These are phyloP conservation scores for Asarcornis scutulata DNA, from an alignment of 2,113 vertebrate species.

Conservation along the genomic window DNA sequence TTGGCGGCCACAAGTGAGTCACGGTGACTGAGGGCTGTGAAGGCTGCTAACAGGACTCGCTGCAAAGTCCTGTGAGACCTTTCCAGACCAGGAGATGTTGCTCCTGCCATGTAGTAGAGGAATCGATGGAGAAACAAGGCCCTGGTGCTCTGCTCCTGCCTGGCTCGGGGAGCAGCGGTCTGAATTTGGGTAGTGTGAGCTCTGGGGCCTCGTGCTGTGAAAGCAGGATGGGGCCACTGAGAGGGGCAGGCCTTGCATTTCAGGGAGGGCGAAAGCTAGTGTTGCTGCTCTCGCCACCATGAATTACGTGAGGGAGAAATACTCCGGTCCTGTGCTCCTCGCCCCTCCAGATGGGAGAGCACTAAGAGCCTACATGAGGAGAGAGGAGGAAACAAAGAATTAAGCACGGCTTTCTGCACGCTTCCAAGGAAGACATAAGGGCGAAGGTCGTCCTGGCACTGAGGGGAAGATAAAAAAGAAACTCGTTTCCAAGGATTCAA, in stretches of 20 bases:
- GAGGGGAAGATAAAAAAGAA: neutral
- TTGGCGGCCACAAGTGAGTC: neutral
- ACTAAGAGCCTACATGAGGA: neutral
- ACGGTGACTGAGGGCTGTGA: neutral
- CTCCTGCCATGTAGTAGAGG: neutral
- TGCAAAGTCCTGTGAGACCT: neutral
- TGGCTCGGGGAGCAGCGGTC: neutral
- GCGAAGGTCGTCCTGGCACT: neutral
- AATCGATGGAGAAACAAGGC: neutral
- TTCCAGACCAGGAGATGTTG: neutral
- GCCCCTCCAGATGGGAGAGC: neutral
- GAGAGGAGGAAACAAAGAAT: neutral
- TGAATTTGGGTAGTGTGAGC: neutral
- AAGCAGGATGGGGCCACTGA: neutral
- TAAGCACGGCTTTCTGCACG: neutral
- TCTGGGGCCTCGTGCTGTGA: neutral
- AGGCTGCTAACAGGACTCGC: neutral
- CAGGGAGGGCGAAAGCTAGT: neutral
- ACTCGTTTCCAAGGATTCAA: conserved; percentile 1
- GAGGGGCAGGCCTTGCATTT: neutral
- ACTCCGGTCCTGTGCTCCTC: neutral
- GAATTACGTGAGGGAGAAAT: neutral
- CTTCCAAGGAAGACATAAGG: neutral
- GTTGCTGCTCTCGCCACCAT: neutral
- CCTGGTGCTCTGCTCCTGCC: neutral